Evolutionary conservation across 2,113 vertebrate genomes (phyloP).

Genomic region (cat (Felis catus)): DNA sequence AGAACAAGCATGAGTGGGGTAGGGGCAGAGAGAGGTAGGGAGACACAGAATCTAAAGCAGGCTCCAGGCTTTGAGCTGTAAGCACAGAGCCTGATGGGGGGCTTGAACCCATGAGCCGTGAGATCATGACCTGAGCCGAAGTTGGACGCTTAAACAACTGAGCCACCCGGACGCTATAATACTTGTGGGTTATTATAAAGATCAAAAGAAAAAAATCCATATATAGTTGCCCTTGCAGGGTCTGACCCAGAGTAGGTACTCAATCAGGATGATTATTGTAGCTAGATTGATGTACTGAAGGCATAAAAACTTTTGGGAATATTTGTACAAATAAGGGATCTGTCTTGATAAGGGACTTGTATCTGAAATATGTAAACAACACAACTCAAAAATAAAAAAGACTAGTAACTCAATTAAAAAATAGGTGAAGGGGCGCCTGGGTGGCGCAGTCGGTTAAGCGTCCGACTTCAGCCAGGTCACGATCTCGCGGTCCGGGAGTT

Average conservation of each 20-base stretch:
- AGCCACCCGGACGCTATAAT: no score
- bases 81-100: no score
- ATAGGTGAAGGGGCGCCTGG: not conserved
- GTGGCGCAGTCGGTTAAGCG: no score
- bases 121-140: no score
- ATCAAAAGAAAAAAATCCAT: slow-evolving; percentile 10
- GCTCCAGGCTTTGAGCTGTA: no score
- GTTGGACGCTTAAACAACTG: no score
- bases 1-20: no score
- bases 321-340: not conserved
- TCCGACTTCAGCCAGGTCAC: no score
- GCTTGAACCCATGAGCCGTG: no score
- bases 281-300: not conserved
- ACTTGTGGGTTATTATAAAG: not conserved
- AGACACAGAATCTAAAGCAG: no score
- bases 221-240: not conserved
- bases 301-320: not conserved
- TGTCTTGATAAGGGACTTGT: not conserved
- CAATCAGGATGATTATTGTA: not conserved
- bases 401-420: not conserved
- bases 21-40: no score
- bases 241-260: not conserved
- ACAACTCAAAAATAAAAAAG: not conserved
- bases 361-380: not conserved
- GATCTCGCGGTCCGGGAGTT: no score